Conservation (phyloP, 1,140 invertebrate species). For the Zaprionus ornatus region DNA sequence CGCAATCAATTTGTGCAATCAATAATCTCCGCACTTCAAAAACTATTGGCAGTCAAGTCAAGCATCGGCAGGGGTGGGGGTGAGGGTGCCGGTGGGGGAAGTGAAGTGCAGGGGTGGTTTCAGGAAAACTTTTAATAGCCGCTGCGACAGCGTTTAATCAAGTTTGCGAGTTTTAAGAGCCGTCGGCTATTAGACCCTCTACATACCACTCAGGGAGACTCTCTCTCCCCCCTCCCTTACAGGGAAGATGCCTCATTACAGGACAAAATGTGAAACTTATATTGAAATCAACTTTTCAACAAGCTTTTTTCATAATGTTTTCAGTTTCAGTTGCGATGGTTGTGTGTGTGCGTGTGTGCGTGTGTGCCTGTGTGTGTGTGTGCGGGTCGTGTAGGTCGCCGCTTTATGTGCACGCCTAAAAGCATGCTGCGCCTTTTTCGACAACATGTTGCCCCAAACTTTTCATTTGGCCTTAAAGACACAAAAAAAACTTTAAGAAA, state of each 20-base stretch:
- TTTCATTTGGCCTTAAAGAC: conserved; percentile 44
- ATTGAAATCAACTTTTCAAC: conserved; percentile 60
- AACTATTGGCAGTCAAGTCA: conserved; percentile 37
- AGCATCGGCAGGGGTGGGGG: not conserved
- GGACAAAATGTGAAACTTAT: conserved; percentile 58
- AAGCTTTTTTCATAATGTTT: conserved; percentile 36
- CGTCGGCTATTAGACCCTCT: conserved; percentile 31
- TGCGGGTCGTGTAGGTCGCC: conserved; percentile 12
- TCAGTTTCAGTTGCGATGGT: not conserved
- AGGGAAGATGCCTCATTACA: conserved; percentile 36
- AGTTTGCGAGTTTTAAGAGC: conserved; percentile 48
- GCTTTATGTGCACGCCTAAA: conserved; percentile 31
- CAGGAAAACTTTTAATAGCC: conserved; percentile 38
- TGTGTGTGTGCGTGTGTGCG: not conserved
- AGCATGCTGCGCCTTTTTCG: conserved; percentile 42
- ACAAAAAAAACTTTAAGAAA: conserved; percentile 7
- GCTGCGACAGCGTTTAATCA: conserved; percentile 42
- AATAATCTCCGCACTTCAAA: conserved; percentile 14
- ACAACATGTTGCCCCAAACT: conserved; percentile 52
- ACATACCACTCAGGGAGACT: not conserved
- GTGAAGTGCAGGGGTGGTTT: not conserved
- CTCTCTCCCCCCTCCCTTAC: too few species aligned
- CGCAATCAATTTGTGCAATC: not conserved
- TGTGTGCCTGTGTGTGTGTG: conserved; percentile 15
- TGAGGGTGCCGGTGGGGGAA: too few species aligned